Percentiles rank a stretch among this genome's conserved stretches.
Evolutionary conservation across 2,797 vertebrate genomes (phyloP).

Genomic region (Dermochelys coriacea): DNA sequence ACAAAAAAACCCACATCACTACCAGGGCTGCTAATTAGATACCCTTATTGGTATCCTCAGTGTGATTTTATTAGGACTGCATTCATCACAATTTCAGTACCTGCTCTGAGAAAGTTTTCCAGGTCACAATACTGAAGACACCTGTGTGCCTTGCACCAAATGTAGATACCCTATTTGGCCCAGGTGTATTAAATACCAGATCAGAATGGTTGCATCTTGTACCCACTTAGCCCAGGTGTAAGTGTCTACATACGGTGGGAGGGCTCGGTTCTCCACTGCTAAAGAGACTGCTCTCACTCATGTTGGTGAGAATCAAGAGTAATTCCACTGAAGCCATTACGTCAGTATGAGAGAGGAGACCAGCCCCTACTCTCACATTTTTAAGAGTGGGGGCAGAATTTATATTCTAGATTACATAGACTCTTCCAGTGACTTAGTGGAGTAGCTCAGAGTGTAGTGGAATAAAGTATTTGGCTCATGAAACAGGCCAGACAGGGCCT

Average conservation of each 20-base stretch:
- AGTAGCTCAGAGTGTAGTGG: accelerated
- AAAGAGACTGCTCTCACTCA: accelerated
- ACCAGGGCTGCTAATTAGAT: conserved; percentile 61
- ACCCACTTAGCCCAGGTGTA: not conserved
- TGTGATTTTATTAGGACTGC: not conserved
- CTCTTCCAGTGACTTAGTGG: not conserved
- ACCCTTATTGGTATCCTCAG: conserved; percentile 39
- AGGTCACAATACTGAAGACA: not conserved
- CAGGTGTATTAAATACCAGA: not conserved
- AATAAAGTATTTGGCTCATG: not conserved
- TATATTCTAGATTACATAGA: not conserved
- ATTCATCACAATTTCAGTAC: conserved; percentile 33
- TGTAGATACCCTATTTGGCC: accelerated
- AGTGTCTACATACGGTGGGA: not conserved
- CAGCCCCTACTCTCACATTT: not conserved
- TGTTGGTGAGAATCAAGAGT: not conserved
- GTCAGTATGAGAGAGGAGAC: not conserved
- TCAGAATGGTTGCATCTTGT: not conserved
- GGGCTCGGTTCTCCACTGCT: not conserved
- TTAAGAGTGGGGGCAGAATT: not conserved
- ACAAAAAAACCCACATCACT: conserved; percentile 65
- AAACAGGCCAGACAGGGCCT: not conserved
- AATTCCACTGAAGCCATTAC: not conserved
- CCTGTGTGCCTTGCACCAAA: not conserved
- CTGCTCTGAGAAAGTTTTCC: conserved; percentile 16